Evolutionary conservation across 2,113 vertebrate genomes (phyloP), one percentile per base, ranked within the genome.

Genomic region (Ancistrus triradiatus): DNA sequence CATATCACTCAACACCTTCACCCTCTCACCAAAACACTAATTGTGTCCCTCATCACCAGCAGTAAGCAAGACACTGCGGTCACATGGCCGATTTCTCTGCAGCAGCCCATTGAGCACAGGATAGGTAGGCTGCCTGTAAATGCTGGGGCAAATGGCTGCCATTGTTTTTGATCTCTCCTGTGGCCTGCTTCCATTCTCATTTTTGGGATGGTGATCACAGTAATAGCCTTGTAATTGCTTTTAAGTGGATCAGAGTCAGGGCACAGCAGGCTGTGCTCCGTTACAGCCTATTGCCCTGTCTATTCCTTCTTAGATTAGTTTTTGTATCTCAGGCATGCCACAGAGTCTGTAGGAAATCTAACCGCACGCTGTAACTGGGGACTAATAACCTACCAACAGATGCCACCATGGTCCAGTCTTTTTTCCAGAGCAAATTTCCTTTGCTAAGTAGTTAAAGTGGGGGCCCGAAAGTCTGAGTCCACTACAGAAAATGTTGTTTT

Each of bases 201-300:
- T 72, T 79, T 82, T 66, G 33, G 82, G 62, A 82, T 67, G 81
- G 77, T 24, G 76, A 83, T 73, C 80, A 69, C 77, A 71, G 71
- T 82, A 80, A 83, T 76, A 72, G 80, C 70, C 62, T 78, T 83
- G 85, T 89, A 87, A 87, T 86, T 87, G 80, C 82, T 69, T 85
- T 81, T 83, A 77, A 84, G 80, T 79, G 82, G 86, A 87, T 86
- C 80, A 84, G 42, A 66, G 15, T 11, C 13, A 7, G 52, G 49
- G 38, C 72, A 68, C 58, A 44, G 38, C 58, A 28, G 38, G 70
- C 46, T 53, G 67, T 70, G 73, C 74, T 73, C 18, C 37, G 31
- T 43, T 53, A 44, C 66, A 72, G n/a, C n/a, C n/a, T n/a, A n/a
- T n/a, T n/a, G 62, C 40, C 57, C n/a, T 19, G 28, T 15, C 53